A percentile compares a stretch with the other conserved stretches of the same genome.
Evolutionary conservation across 1,140 invertebrate species (phyloP).

Genomic region (Neodiprion virginianus): DNA sequence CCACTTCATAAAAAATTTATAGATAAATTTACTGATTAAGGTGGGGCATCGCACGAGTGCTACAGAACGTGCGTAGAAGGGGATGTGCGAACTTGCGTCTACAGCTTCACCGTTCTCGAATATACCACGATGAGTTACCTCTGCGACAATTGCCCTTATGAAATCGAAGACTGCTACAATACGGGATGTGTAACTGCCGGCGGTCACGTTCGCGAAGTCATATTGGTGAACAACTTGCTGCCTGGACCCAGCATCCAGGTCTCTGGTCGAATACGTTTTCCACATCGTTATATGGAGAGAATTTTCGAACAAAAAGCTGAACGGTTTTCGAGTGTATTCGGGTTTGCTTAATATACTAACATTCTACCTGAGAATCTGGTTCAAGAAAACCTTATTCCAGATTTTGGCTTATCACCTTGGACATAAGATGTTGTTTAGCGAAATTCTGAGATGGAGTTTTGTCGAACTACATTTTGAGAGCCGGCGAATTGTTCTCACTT

Average conservation of each 20-base stretch:
- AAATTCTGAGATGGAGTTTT: too few species aligned
- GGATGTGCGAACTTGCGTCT: constrained; percentile 25
- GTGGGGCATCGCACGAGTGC: constrained; percentile 38
- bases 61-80: constrained; percentile 52
- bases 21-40: background rate
- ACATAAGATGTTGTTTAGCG: too few species aligned
- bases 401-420: too few species aligned
- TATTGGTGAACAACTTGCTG: constrained; percentile 58
- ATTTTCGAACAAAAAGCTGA: background rate
- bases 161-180: constrained; percentile 53
- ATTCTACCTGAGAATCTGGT: too few species aligned
- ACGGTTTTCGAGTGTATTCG: too few species aligned
- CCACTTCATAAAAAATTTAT: background rate
- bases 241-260: constrained; percentile 63
- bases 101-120: constrained; percentile 27
- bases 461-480: too few species aligned
- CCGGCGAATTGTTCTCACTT: too few species aligned
- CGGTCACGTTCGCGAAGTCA: constrained; percentile 54
- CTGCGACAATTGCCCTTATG: constrained; percentile 60
- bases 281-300: background rate
- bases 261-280: constrained; percentile 8
- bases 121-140: constrained; percentile 44
- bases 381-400: too few species aligned
- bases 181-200: constrained; percentile 60
- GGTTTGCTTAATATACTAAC: too few species aligned